Conservation (phyloP, 2,113 vertebrate species). For the Rhizomys pruinosus region DNA sequence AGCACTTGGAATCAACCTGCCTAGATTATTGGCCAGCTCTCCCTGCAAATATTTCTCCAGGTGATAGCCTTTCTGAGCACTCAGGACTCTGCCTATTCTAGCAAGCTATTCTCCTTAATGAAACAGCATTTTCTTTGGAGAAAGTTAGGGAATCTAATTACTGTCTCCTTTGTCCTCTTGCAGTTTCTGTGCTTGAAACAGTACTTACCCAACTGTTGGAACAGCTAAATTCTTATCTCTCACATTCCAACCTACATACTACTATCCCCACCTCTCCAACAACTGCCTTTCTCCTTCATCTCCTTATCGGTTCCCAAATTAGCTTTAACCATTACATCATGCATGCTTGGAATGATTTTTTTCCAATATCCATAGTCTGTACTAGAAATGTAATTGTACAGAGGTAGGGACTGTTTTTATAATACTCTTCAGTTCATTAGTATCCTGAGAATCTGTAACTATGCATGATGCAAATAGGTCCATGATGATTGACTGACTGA, state of each 20-base stretch:
- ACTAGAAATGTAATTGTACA: background rate
- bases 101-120: background rate
- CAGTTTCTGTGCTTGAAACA: conserved; percentile 47
- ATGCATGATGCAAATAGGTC: background rate
- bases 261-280: conserved; percentile 53
- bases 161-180: background rate
- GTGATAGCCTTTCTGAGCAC: background rate
- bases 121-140: background rate
- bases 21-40: background rate
- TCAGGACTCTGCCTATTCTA: background rate
- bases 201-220: conserved; percentile 21
- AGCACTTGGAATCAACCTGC: background rate
- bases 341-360: conserved; percentile 35
- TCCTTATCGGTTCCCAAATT: conserved; percentile 55
- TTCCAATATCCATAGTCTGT: background rate
- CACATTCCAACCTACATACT: conserved; percentile 56
- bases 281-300: conserved; percentile 33
- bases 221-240: conserved; percentile 42
- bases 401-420: background rate
- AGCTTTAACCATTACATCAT: conserved; percentile 49
- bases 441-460: background rate
- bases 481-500: background rate
- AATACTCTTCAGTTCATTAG: background rate
- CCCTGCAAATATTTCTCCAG: background rate
- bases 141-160: background rate